phyloP scores from a whole-genome alignment of 2,888 invertebrate genomes.

The Muscina levida region DNA sequence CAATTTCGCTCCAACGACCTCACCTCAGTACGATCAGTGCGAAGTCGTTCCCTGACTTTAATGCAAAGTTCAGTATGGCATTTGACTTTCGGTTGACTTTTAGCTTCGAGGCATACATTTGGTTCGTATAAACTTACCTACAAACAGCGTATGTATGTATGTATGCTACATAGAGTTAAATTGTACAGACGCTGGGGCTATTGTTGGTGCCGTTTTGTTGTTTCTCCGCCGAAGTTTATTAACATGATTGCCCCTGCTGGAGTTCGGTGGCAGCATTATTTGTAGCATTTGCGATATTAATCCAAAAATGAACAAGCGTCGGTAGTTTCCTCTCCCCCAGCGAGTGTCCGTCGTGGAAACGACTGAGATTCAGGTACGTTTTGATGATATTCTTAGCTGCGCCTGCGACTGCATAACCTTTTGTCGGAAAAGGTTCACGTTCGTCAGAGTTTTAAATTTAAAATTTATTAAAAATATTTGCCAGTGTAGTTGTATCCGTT shows the following conservation, averaged over 20 bases:
- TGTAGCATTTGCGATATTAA: conserved; percentile 54
- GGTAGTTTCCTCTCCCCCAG: neutral
- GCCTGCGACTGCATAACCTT: conserved; percentile 33
- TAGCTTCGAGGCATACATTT: conserved; percentile 51
- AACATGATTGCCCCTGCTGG: conserved; percentile 60
- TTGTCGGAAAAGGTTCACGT: neutral
- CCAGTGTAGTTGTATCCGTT: no score
- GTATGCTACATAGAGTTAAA: no score
- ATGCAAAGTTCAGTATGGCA: conserved; percentile 62
- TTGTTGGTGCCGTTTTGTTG: conserved; percentile 60
- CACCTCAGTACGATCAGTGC: neutral
- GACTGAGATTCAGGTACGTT: conserved; percentile 51
- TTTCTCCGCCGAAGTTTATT: conserved; percentile 56
- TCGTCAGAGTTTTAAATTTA: neutral
- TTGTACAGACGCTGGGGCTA: conserved; percentile 35
- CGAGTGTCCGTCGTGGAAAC: neutral
- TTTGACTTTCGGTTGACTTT: conserved; percentile 66
- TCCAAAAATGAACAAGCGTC: conserved; percentile 62
- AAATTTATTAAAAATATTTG: neutral
- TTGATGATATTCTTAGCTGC: conserved; percentile 53
- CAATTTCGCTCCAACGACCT: conserved; percentile 57
- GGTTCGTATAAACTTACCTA: neutral
- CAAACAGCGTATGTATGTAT: no score
- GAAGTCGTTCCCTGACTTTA: conserved; percentile 27
- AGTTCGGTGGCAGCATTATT: conserved; percentile 54